A percentile compares a stretch with the other conserved stretches of the same genome.
phyloP scores from a whole-genome alignment of 2,113 vertebrate genomes.

The Chloropsis hardwickii region DNA sequence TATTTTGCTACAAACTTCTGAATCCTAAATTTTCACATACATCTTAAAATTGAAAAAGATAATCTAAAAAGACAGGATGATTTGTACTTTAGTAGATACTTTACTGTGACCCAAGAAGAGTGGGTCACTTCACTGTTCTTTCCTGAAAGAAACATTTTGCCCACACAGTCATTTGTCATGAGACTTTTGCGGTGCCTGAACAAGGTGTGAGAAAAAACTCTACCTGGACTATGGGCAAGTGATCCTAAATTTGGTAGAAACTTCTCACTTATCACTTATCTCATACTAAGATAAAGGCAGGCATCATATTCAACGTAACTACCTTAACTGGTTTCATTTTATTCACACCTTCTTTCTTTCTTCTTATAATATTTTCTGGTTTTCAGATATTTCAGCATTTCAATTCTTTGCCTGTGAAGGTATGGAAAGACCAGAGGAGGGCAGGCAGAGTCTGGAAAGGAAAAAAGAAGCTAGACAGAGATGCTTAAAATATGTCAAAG shows the following conservation, averaged over 20 bases:
- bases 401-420: slow-evolving; percentile 36
- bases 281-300: background rate
- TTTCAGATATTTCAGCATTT: background rate
- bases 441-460: slow-evolving; percentile 61
- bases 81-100: background rate
- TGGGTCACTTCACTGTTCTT: background rate
- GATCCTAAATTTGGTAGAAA: background rate
- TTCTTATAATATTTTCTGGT: background rate
- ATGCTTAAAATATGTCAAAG: slow-evolving; percentile 20
- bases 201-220: background rate
- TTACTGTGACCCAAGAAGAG: background rate
- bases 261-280: background rate
- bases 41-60: background rate
- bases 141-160: background rate
- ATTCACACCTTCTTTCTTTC: background rate
- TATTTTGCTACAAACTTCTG: background rate
- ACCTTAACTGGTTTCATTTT: background rate
- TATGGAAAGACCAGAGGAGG: slow-evolving; percentile 65
- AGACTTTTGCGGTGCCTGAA: background rate
- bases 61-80: background rate
- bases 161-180: background rate
- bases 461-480: background rate
- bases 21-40: background rate
- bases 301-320: background rate
- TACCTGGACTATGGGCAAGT: background rate